Base-by-base conservation (phyloP, 2,888 invertebrate genomes). In the Melikaiella ostensackeni region DNA sequence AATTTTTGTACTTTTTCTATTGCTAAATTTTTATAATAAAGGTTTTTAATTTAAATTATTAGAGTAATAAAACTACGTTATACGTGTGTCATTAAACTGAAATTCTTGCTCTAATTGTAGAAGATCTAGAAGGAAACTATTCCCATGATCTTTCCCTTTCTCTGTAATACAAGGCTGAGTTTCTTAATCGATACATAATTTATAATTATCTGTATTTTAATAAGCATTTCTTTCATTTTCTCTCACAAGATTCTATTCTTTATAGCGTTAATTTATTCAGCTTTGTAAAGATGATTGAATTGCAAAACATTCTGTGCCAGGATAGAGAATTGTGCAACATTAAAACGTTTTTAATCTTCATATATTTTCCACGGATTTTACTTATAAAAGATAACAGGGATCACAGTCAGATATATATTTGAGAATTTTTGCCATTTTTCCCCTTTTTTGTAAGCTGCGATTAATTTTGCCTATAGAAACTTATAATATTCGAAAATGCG, bases 251-350 rank as follows among this genome's bases (percentile, higher is more conserved):
- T 61, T 61, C 2, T 19, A 33, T 27, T 7, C 61, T 61, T 30
- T 11, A 42, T 1, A 35, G 21, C 38, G 63, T 64, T 64, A 24
- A 64, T 64, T 64, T 38, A 64, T 64, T 24, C 64, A 64, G 6
- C 11, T 42, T 24, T 64, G 35, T 42, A 35, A 64, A 24, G 64
- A 38, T 64, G 24, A 42, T 21, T 24, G 38, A 64, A 42, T 64
- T 64, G 24, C 42, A 21, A 21, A 64, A 64, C 38, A 38, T 35
- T 38, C 21, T 24, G 9, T 55, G 55, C 21, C n/a, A 55, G 9
- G 21, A 55, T 55, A 55, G 21, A 21, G 9, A 55, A 21, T 64
- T 64, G n/a, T 62, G 7, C 27, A 62, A 30, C 4, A 5, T 30
- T 2, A 30, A 33, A 21, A 42, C 16, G 42, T 16, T 46, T 46